Conservation (phyloP, 2,113 vertebrate genomes). For the Dicrurus megarhynchus region DNA sequence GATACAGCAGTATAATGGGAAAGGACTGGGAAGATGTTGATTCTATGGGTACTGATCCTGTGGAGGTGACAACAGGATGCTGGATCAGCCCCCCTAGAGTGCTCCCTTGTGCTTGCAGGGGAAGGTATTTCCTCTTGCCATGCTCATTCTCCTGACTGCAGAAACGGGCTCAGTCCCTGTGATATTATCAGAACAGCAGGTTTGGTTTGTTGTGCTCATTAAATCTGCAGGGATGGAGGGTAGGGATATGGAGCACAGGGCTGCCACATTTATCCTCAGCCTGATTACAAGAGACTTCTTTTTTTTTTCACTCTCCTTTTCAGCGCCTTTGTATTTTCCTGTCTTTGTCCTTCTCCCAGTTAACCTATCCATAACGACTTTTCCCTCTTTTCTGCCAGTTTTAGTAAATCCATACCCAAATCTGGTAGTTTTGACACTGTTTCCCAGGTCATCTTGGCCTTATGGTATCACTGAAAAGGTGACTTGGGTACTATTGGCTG, state of each 20-base stretch:
- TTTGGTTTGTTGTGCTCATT: neutral
- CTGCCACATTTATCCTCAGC: neutral
- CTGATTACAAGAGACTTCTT: neutral
- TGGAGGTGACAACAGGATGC: neutral
- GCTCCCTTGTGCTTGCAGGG: neutral
- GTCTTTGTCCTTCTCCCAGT: neutral
- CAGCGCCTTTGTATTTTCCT: neutral
- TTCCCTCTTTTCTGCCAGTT: rapidly evolving
- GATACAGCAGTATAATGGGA: neutral
- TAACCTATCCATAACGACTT: neutral
- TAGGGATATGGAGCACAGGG: neutral
- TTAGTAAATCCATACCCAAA: neutral
- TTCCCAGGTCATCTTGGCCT: neutral
- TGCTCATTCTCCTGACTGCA: neutral
- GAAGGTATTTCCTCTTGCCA: neutral
- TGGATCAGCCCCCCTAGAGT: neutral
- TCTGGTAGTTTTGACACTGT: neutral
- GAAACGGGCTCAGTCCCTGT: neutral
- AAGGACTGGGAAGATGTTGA: neutral
- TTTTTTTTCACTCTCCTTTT: neutral
- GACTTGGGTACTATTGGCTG: neutral
- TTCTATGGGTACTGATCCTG: neutral
- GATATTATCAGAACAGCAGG: neutral
- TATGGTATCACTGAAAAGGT: neutral
- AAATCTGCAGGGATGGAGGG: neutral